Conservation (phyloP, 1,140 invertebrate species). For the Mamestra configurata region DNA sequence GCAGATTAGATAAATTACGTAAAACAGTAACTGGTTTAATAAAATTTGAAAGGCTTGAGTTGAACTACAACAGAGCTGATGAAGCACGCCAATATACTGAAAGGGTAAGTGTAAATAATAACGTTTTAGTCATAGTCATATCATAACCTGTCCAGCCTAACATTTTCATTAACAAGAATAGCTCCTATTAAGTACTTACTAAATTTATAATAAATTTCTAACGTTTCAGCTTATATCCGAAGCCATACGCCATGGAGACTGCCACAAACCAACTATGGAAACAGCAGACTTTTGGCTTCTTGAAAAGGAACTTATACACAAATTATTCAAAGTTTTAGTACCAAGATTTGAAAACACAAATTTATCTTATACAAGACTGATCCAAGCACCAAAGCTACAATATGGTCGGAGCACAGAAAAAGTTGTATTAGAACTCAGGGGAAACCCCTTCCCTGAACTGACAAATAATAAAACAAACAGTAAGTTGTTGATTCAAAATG, state of each 20-base stretch:
- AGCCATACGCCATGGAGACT: conserved; percentile 95
- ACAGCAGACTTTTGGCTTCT: conserved; percentile 95
- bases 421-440: conserved; percentile 94
- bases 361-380: conserved; percentile 92
- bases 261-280: conserved; percentile 95
- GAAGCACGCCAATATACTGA: conserved; percentile 97
- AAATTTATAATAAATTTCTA: conserved; percentile 44
- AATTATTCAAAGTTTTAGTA: conserved; percentile 97
- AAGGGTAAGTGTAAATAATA: conserved; percentile 88
- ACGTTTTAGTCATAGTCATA: neutral
- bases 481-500: conserved; percentile 91
- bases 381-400: conserved; percentile 90
- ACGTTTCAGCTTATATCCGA: conserved; percentile 95
- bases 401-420: conserved; percentile 86
- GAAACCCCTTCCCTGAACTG: conserved; percentile 91
- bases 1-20: conserved; percentile 92
- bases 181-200: too few relatives aligned
- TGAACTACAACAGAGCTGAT: conserved; percentile 92
- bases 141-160: neutral
- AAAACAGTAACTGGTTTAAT: conserved; percentile 95
- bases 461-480: conserved; percentile 88
- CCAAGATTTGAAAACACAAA: conserved; percentile 93
- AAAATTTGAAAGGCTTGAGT: conserved; percentile 96
- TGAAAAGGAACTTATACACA: conserved; percentile 96
- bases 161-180: too few relatives aligned